Evolutionary conservation across 2,888 invertebrate species (phyloP), one percentile per base, ranked within the genome.

Genomic region (Sylvicola fuscatus): DNA sequence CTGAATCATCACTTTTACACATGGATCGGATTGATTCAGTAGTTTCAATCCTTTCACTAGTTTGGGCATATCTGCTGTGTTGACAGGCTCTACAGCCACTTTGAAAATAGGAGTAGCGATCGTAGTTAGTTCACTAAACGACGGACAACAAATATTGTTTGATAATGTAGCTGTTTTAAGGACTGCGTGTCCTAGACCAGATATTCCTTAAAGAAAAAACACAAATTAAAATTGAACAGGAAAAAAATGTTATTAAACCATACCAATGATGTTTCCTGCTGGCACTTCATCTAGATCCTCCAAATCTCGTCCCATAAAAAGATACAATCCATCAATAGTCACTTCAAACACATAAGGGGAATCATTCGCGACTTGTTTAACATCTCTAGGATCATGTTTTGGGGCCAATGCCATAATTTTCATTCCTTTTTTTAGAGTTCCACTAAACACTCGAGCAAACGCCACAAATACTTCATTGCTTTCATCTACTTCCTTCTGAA

Each of bases 281-380:
- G 81, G 72, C 2, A 86, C 80, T 51, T 73, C 68, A 17, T 79
- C 72, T 27, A 93, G 65, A 0, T 63, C 53, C 53, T 86, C 79
- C 37, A 95, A 55, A 48, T 97, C 95, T 45, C 87, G 68, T 6
- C 97, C 98, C 82, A 95, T 87, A 39, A 97, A 65, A 44, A 92
- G 62, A 51, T 86, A 98, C 2, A 98, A 58, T 40, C 80, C 72
- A 33, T 73, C 69, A 10, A 95, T 67, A 2, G 50, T 62, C 0
- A 55, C 55, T 33, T 47, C 47, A 11, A 42, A 51, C 14, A 56
- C 49, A 32, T 51, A 66, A 53, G 53, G 53, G 1, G 57, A 54
- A 14, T 49, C 41, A 3, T 48, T 75, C 72, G 46, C 69, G 70
- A 13, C 74, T 47, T 37, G 66, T 67, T 43, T 63, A 52, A 43